Evolutionary conservation across 1,140 invertebrate genomes (phyloP).

Genomic region (Ooceraea biroi): DNA sequence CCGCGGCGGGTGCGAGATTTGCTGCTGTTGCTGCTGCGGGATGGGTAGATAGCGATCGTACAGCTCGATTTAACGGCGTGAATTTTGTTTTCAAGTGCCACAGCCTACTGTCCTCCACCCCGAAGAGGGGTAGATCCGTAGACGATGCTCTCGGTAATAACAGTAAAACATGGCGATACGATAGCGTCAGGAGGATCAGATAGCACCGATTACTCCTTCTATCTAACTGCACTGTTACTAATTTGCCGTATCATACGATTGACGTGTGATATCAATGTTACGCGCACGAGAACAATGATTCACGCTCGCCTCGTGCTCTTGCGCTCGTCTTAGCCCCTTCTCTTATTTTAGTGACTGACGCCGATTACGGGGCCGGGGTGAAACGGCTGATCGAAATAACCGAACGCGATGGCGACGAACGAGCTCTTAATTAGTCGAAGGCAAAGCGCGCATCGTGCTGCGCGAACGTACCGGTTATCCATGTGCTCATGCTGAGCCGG

Average conservation of each 20-base stretch:
- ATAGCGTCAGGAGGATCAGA: slow-evolving; percentile 44
- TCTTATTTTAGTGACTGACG: not conserved
- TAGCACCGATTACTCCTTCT: slow-evolving; percentile 44
- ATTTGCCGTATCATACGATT: slow-evolving; percentile 8
- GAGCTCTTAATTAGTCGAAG: slow-evolving; percentile 36
- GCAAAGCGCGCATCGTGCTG: slow-evolving; percentile 6
- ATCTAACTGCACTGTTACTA: slow-evolving; percentile 34
- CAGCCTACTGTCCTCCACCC: slow-evolving; percentile 22
- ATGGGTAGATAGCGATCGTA: slow-evolving; percentile 61
- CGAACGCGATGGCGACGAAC: not conserved
- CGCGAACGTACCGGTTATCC: slow-evolving; percentile 38
- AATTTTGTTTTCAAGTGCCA: slow-evolving; percentile 61
- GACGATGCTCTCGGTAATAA: slow-evolving; percentile 54
- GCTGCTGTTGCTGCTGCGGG: too few species aligned
- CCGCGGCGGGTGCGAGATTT: slow-evolving; percentile 55
- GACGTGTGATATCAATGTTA: not conserved
- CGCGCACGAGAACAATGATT: not conserved
- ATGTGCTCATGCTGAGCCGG: slow-evolving; percentile 30
- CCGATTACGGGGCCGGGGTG: not conserved
- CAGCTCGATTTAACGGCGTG: slow-evolving; percentile 62
- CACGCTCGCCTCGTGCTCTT: not conserved
- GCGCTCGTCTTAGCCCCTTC: not conserved
- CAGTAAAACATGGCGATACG: slow-evolving; percentile 55
- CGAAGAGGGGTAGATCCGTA: not conserved
- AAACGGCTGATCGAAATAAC: slow-evolving; percentile 31